These are phyloP conservation scores for Eudasyphora cyanicolor DNA, from an alignment of 2,888 invertebrate genomes.

Conservation along the genomic window DNA sequence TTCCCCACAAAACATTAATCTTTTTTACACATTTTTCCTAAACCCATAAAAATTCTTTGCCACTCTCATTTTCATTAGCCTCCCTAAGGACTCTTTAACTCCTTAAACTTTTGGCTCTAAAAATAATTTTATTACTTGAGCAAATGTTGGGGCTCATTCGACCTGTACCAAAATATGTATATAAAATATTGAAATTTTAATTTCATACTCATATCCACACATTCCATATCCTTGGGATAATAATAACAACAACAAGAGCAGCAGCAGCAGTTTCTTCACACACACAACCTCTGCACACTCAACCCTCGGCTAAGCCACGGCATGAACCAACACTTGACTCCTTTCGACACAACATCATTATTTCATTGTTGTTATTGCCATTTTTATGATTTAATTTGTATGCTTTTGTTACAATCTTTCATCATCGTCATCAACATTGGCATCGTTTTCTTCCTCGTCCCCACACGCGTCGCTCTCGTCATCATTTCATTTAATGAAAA, in stretches of 20 bases:
- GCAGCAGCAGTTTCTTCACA: not conserved
- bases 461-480: not conserved
- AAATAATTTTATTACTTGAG: not conserved
- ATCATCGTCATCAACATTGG: constrained; percentile 5
- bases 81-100: not conserved
- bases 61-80: not conserved
- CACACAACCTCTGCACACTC: not conserved
- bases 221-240: not conserved
- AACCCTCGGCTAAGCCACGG: not conserved
- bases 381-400: constrained; percentile 31
- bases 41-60: not conserved
- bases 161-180: constrained; percentile 6
- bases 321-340: not conserved
- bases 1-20: too few species aligned
- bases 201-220: constrained; percentile 20
- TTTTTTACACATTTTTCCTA: too few species aligned
- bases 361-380: constrained; percentile 27
- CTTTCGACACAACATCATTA: constrained; percentile 10
- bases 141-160: not conserved
- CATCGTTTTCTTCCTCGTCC: not conserved
- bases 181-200: constrained; percentile 31
- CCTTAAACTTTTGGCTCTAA: not conserved
- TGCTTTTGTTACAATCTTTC: constrained; percentile 37
- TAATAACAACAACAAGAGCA: not conserved
- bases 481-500: constrained; percentile 22